Base-by-base conservation (phyloP, 2,888 invertebrate species). In the Salticus scenicus region DNA sequence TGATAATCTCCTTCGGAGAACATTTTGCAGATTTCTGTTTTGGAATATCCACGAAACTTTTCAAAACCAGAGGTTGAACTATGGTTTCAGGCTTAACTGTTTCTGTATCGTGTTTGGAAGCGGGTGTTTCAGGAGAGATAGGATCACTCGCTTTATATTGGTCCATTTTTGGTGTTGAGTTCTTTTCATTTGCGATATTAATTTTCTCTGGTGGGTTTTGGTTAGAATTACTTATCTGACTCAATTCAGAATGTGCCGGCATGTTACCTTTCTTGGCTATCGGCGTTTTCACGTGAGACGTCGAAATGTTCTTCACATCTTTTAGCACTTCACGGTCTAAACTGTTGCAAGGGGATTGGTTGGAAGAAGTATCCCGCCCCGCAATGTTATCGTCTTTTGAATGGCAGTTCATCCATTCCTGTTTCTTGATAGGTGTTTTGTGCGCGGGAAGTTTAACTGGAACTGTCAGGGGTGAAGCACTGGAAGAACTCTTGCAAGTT, bases 1-100 rank as follows among this genome's bases (percentile, higher is more conserved):
- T 70, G 7, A 74, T 28, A 24, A 87, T 72, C n/a, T 81, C 81
- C 37, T 86, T 81, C 94, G 71, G 73, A n/a, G 74, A 0, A 30
- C 27, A 75, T 8, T 30, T 41, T 7, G 20, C 41, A 30, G 30
- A 27, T 47, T 51, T 30, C 47, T 20, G 33, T 71, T 69, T 84
- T 33, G 85, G 79, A 31, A 51, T 74, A 20, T 74, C 76, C 0
- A 76, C 41, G 1, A 79, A 75, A 71, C 71, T 75, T 28, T 85
- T 85, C 17, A 84, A 51, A 27, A 71, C 33, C 7, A 73, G 57
- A 14, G 81, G 73, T 27, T 74, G 64, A 37, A 57, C 70, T 17
- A 33, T 47, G 17, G 37, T 80, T 33, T 73, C 42, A 2, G 30
- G 51, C 24, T 51, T 30, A 24, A 24, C 8, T 0, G 14, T 30